A percentile compares a stretch with the other conserved stretches of the same genome.
phyloP scores from a whole-genome alignment of 2,888 invertebrate species.

The Suillia variegata region DNA sequence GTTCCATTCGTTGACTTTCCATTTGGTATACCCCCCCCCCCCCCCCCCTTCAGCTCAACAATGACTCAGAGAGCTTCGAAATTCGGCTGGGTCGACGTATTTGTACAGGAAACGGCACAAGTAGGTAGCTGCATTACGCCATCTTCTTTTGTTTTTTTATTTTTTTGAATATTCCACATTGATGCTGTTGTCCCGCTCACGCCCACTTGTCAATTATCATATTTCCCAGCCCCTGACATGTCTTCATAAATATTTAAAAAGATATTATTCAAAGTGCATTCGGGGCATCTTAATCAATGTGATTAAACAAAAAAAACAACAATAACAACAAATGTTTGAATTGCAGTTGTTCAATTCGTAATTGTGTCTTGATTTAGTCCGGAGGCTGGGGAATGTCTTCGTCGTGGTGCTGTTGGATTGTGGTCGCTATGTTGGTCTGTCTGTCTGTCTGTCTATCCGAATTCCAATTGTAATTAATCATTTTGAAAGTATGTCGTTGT shows the following conservation, averaged over 20 bases:
- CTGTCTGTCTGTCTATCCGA: not conserved
- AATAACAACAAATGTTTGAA: too few species aligned
- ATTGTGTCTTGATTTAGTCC: not conserved
- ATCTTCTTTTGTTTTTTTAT: not conserved
- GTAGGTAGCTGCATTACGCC: constrained; percentile 13
- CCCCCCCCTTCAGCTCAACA: too few species aligned
- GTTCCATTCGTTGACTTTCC: not conserved
- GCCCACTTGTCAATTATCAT: not conserved
- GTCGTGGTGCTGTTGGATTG: too few species aligned
- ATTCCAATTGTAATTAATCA: not conserved
- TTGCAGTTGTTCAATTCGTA: not conserved
- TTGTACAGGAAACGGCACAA: constrained; percentile 15
- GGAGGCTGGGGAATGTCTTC: not conserved
- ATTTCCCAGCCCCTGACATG: not conserved
- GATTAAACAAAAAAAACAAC: constrained; percentile 19
- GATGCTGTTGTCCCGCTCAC: not conserved
- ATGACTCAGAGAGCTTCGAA: not conserved
- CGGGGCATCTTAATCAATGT: constrained; percentile 24
- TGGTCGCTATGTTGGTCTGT: too few species aligned
- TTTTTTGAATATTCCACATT: too few species aligned
- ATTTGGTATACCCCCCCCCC: too few species aligned
- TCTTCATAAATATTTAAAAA: not conserved
- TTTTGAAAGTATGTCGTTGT: not conserved
- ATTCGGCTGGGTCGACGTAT: too few species aligned
- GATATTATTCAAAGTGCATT: not conserved